These are phyloP conservation scores for Drosophila guanche DNA, from an alignment of 1,140 invertebrate genomes.

Conservation along the genomic window DNA sequence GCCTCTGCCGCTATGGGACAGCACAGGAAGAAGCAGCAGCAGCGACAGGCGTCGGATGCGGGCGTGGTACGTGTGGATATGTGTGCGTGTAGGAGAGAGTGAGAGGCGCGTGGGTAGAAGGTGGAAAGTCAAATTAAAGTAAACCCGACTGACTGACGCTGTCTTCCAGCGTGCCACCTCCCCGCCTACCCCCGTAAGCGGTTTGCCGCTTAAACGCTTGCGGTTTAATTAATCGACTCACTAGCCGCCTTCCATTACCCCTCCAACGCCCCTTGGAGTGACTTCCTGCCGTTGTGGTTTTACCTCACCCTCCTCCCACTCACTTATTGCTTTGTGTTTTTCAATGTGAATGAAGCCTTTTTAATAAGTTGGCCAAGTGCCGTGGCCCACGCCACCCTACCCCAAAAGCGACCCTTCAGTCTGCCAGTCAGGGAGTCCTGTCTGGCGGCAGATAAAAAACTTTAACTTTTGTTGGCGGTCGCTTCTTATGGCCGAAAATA, in stretches of 20 bases:
- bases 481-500: constrained; percentile 67
- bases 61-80: constrained; percentile 3
- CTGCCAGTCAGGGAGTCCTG: constrained; percentile 20
- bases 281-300: constrained; percentile 45
- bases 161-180: constrained; percentile 1
- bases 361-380: constrained; percentile 58
- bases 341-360: constrained; percentile 47
- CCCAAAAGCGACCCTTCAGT: neutral
- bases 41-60: constrained; percentile 34
- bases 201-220: constrained; percentile 76
- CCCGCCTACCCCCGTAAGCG: constrained; percentile 26
- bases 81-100: constrained; percentile 9
- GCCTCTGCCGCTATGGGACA: constrained; percentile 73
- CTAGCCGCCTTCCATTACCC: neutral
- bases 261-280: constrained; percentile 5
- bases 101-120: neutral
- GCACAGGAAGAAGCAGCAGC: constrained; percentile 51
- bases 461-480: constrained; percentile 62
- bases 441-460: constrained; percentile 55
- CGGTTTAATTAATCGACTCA: constrained; percentile 79
- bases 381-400: neutral
- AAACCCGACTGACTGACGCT: constrained; percentile 60
- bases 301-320: neutral
- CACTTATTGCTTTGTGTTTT: constrained; percentile 10
- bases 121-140: constrained; percentile 73